A percentile compares a stretch with the other conserved stretches of the same genome.
These are phyloP conservation scores for Pyrgus malvae DNA, from an alignment of 2,888 invertebrate genomes.

Conservation along the genomic window DNA sequence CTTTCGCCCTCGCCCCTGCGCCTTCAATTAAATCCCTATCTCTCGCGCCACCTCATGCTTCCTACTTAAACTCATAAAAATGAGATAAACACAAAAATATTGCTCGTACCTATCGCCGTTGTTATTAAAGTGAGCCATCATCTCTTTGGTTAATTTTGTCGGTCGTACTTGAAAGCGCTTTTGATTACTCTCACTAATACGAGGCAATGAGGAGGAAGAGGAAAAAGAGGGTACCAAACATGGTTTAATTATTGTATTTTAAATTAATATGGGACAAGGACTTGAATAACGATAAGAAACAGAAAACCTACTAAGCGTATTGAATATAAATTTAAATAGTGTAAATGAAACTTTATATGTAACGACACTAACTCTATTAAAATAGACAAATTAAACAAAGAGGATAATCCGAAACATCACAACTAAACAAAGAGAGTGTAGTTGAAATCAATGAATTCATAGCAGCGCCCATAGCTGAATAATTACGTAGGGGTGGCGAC, in stretches of 20 bases:
- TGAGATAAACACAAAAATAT: slow-evolving; percentile 75
- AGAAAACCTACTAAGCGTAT: too few relatives aligned
- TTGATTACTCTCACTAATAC: slow-evolving; percentile 12
- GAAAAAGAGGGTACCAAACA: not conserved
- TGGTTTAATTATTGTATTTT: not conserved
- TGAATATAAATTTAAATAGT: too few relatives aligned
- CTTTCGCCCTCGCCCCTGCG: slow-evolving; percentile 59
- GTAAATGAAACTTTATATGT: too few relatives aligned
- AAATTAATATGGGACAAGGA: not conserved
- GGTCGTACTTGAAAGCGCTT: slow-evolving; percentile 19
- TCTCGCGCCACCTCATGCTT: slow-evolving; percentile 69
- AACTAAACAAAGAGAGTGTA: slow-evolving; percentile 13
- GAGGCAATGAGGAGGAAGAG: not conserved
- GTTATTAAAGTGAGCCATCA: slow-evolving; percentile 57
- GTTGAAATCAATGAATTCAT: slow-evolving; percentile 25
- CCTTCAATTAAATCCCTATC: slow-evolving; percentile 80
- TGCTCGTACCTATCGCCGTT: slow-evolving; percentile 63
- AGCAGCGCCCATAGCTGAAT: slow-evolving; percentile 21
- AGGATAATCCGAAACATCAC: slow-evolving; percentile 8
- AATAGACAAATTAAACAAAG: too few relatives aligned
- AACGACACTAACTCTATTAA: too few relatives aligned
- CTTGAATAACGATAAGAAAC: too few relatives aligned
- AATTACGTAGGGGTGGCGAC: slow-evolving; percentile 24
- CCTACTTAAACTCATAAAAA: slow-evolving; percentile 75
- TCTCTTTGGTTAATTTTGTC: slow-evolving; percentile 25